These are phyloP conservation scores for Zoroaster sp. DNA, from an alignment of 53 echinoderm and acorn worm species.

Conservation along the genomic window DNA sequence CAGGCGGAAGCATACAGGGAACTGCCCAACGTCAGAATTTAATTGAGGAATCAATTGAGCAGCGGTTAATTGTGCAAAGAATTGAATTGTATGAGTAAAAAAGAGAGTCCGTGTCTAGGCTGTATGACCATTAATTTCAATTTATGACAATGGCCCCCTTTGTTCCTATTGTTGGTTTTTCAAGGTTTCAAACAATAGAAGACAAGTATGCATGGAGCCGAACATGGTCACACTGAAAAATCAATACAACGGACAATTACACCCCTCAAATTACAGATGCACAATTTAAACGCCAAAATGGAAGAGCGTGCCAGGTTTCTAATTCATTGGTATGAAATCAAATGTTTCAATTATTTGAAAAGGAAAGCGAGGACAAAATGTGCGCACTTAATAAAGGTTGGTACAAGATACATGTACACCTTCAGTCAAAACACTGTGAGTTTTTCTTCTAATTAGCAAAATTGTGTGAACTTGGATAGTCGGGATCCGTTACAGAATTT, in stretches of 20 bases:
- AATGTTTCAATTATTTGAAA: too few species aligned
- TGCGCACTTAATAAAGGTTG: too few species aligned
- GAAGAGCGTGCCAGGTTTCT: neutral
- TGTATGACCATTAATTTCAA: neutral
- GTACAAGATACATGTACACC: too few species aligned
- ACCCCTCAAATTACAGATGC: neutral
- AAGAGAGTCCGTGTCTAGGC: neutral
- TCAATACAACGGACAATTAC: neutral
- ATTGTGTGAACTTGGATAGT: too few species aligned
- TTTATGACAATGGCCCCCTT: neutral
- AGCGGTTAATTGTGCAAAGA: neutral
- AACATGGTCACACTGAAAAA: neutral
- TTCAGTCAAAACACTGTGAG: too few species aligned
- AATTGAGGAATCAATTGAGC: slow-evolving; percentile 6
- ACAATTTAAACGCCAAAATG: neutral
- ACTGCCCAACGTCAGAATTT: neutral
- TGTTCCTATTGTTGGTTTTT: neutral
- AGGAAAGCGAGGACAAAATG: too few species aligned
- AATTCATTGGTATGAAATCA: neutral
- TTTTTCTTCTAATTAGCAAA: too few species aligned
- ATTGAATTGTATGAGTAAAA: neutral
- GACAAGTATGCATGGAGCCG: neutral
- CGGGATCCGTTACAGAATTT: too few species aligned
- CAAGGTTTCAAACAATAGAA: neutral
- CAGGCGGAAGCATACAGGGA: neutral